These are phyloP conservation scores for Atta texana DNA, from an alignment of 1,140 invertebrate genomes.

Conservation along the genomic window DNA sequence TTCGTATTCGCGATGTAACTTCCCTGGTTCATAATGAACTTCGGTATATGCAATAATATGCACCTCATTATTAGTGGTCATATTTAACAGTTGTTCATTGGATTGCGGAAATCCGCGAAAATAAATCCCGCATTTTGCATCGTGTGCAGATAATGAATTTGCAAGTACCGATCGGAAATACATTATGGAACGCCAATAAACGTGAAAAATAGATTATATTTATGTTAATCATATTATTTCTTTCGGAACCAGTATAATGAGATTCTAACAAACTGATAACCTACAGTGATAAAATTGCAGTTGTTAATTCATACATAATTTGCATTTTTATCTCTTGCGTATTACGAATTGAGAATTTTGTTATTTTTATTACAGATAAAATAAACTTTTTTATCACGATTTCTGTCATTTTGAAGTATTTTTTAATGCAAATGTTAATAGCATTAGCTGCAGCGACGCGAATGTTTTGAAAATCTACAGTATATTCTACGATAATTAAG, in stretches of 20 bases:
- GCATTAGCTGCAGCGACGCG: not conserved
- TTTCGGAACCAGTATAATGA: not conserved
- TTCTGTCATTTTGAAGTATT: not conserved
- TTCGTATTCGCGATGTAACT: not conserved
- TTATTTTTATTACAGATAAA: not conserved
- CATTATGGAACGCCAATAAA: not conserved
- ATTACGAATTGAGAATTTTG: not conserved
- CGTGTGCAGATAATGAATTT: slow-evolving; percentile 10
- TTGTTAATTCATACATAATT: not conserved
- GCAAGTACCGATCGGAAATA: not conserved
- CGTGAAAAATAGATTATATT: not conserved
- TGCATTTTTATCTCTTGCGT: not conserved
- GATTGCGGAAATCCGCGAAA: not conserved
- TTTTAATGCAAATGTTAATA: slow-evolving; percentile 1
- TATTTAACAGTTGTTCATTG: slow-evolving; percentile 11
- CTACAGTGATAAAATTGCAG: not conserved
- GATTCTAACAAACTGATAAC: slow-evolving; percentile 9
- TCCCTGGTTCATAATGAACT: not conserved
- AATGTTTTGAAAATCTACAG: not conserved
- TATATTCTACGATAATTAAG: not conserved
- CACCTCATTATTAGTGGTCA: not conserved
- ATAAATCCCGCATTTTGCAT: slow-evolving; percentile 14
- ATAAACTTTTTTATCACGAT: slow-evolving; percentile 15
- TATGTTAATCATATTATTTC: slow-evolving; percentile 1
- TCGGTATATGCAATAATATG: not conserved